Evolutionary conservation across 2,797 vertebrate species (phyloP).

Genomic region (Pangasius macronema): DNA sequence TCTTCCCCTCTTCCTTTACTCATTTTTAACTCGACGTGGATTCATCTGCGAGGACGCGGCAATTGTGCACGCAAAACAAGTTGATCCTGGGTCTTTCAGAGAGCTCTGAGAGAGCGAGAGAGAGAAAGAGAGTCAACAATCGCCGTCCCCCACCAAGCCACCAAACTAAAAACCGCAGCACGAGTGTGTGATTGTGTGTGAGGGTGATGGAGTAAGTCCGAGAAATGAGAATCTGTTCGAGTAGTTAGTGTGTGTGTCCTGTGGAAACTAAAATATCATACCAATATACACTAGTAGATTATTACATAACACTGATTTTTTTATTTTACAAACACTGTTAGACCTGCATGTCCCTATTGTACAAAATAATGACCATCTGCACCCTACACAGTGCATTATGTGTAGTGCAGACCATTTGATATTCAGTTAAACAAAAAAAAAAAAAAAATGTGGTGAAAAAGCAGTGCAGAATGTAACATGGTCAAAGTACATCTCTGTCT

Average conservation of each 20-base stretch:
- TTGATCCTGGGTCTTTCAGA: neutral
- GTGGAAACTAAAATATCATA: neutral
- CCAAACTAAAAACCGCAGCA: conserved; percentile 15
- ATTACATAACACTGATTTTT: neutral
- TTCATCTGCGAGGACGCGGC: neutral
- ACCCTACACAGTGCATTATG: neutral
- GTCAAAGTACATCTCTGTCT: neutral
- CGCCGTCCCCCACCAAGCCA: conserved; percentile 5
- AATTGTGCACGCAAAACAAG: conserved; percentile 27
- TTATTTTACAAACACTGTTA: neutral
- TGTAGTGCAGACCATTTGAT: neutral
- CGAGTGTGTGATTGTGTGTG: too few species aligned
- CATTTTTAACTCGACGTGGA: neutral
- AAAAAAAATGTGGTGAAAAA: neutral
- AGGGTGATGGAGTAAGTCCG: too few species aligned
- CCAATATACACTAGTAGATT: neutral
- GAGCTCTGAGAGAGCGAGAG: neutral
- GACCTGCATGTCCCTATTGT: neutral
- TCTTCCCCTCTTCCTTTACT: neutral
- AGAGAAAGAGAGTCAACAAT: conserved; percentile 18
- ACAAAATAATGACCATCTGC: neutral
- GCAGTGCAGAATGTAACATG: neutral
- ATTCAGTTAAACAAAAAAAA: neutral
- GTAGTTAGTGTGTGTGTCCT: too few species aligned
- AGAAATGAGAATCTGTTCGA: too few species aligned